A percentile compares a stretch with the other conserved stretches of the same genome.
Evolutionary conservation across 2,113 vertebrate species (phyloP).

Genomic region (Eulacestoma nigropectus): DNA sequence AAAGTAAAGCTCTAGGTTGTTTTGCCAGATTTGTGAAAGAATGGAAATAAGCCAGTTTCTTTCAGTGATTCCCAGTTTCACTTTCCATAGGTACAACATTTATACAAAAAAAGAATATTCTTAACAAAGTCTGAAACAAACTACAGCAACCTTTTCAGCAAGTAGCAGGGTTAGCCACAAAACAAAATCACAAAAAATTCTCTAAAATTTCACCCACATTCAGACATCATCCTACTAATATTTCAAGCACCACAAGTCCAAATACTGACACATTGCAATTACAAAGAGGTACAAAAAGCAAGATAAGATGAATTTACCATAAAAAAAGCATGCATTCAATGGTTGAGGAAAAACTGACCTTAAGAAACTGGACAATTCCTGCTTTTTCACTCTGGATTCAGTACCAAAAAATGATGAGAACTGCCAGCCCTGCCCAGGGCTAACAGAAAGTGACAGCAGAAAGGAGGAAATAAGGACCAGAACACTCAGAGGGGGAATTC

Average conservation of each 20-base stretch:
- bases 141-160: neutral
- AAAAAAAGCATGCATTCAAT: neutral
- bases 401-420: neutral
- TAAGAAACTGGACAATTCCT: neutral
- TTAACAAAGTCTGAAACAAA: neutral
- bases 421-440: neutral
- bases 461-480: neutral
- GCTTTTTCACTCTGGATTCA: neutral
- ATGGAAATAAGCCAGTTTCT: neutral
- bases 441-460: slow-evolving; percentile 12
- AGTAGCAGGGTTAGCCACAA: neutral
- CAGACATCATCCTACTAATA: neutral
- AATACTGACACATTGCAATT: neutral
- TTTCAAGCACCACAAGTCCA: neutral
- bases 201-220: neutral
- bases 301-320: neutral
- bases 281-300: neutral
- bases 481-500: slow-evolving; percentile 19
- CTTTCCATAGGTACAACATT: neutral
- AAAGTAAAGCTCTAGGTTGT: neutral
- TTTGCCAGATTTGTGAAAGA: neutral
- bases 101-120: neutral
- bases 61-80: neutral
- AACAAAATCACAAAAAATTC: neutral
- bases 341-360: slow-evolving; percentile 16